Base-by-base conservation (phyloP, 2,888 invertebrate species). In the Sminthurinus aureus region DNA sequence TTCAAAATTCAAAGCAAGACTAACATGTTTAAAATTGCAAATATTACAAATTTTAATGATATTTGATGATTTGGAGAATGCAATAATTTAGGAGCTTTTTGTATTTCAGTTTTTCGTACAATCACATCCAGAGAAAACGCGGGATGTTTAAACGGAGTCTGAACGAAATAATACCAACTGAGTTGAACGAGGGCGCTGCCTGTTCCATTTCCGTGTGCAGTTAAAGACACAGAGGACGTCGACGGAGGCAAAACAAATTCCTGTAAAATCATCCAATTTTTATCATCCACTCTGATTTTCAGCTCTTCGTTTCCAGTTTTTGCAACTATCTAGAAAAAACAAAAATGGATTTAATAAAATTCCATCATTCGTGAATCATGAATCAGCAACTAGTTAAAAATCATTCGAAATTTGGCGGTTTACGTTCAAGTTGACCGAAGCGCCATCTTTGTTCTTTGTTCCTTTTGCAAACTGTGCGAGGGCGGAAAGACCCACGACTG, bases 131-230 rank as follows among this genome's bases (percentile, higher is more conserved):
- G 38, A 9, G n/a, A 69, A 51, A 87, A 87, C 0, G 85, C 83
- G 4, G 87, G 84, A 0, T 50, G 64, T 3, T 74, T 26, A 13
- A 81, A 66, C 0, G 51, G 26, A 15, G 82, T 75, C 69, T 87
- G 84, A 0, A 86, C 82, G 75, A 85, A 86, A 64, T 85, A 87
- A n/a, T 69, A 79, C 85, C 85, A 85, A 15, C 79, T 85, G 9
- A 87, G 26, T 67, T 86, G 86, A 66, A 84, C 87, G 73, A 87
- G 73, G 0, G 83, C 86, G 0, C 85, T 79, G n/a, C 86, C 86
- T 50, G 83, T 77, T 22, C 86, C 86, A 51, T 38, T 66, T n/a
- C n/a, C n/a, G n/a, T n/a, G n/a, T 0, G 83, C 84, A 20, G 76
- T 52, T 0, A 85, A 71, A 15, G 69, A 15, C 13, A 85, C 79